phyloP scores from a whole-genome alignment of 2,888 invertebrate genomes.

The Hemicrepidius hirtus region DNA sequence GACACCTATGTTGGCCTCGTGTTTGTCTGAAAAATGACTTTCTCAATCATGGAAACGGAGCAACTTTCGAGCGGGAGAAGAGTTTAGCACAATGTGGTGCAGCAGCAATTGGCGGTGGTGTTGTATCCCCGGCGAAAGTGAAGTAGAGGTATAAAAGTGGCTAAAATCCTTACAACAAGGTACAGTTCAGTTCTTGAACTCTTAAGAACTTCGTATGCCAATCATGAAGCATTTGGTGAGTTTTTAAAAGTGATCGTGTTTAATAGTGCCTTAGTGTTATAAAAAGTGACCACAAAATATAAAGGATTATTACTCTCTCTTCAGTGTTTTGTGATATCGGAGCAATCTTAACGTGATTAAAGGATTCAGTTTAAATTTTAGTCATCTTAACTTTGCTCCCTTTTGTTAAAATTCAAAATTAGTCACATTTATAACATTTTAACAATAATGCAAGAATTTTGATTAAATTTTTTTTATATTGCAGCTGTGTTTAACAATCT shows the following conservation, averaged over 20 bases:
- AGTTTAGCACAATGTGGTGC: constrained; percentile 66
- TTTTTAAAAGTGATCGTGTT: constrained; percentile 58
- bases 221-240: constrained; percentile 76
- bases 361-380: constrained; percentile 28
- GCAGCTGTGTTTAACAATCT: constrained; percentile 69
- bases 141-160: constrained; percentile 76
- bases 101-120: constrained; percentile 64
- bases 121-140: constrained; percentile 74
- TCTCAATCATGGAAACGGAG: constrained; percentile 65
- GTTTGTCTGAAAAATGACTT: constrained; percentile 66
- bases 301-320: constrained; percentile 38
- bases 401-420: constrained; percentile 17
- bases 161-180: constrained; percentile 73
- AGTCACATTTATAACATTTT: constrained; percentile 15
- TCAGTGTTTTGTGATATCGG: constrained; percentile 29
- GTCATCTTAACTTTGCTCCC: constrained; percentile 7
- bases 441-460: not conserved
- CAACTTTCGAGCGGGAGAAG: constrained; percentile 64
- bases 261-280: constrained; percentile 42
- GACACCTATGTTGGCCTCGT: constrained; percentile 60
- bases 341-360: not conserved
- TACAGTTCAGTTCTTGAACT: constrained; percentile 77
- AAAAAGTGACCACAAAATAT: constrained; percentile 41
- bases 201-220: constrained; percentile 65
- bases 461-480: constrained; percentile 51